Conservation (phyloP, 1,140 invertebrate species). For the Tachypleus tridentatus region DNA sequence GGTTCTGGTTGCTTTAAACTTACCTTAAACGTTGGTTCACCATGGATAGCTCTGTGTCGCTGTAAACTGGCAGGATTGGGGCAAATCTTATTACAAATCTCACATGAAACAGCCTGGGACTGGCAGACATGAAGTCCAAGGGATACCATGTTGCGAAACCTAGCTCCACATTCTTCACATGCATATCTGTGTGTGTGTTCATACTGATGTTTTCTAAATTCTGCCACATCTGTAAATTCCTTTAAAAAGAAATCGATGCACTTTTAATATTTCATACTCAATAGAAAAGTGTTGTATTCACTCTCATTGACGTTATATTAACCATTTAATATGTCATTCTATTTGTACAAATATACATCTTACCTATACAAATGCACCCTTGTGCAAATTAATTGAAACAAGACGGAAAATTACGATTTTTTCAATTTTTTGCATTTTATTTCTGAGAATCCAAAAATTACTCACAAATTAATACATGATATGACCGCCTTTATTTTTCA, state of each 20-base stretch:
- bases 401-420: too few species aligned
- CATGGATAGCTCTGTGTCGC: constrained; percentile 13
- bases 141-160: constrained; percentile 30
- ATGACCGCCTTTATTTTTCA: too few species aligned
- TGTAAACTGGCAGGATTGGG: constrained; percentile 9
- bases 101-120: constrained; percentile 11
- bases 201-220: constrained; percentile 30
- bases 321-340: too few species aligned
- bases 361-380: too few species aligned
- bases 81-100: constrained; percentile 13
- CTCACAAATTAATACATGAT: too few species aligned
- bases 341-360: too few species aligned
- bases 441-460: too few species aligned
- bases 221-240: constrained; percentile 26
- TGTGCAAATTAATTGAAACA: too few species aligned
- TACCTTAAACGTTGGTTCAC: not conserved
- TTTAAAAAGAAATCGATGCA: not conserved
- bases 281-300: too few species aligned
- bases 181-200: constrained; percentile 34
- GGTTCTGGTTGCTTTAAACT: not conserved
- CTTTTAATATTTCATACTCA: too few species aligned
- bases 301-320: too few species aligned
- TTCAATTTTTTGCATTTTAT: too few species aligned
- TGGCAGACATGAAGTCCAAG: constrained; percentile 30
- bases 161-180: constrained; percentile 32